Percentiles rank a stretch among this genome's conserved stretches.
Evolutionary conservation across 1,140 invertebrate genomes (phyloP).

Genomic region (Ceratina australensis): DNA sequence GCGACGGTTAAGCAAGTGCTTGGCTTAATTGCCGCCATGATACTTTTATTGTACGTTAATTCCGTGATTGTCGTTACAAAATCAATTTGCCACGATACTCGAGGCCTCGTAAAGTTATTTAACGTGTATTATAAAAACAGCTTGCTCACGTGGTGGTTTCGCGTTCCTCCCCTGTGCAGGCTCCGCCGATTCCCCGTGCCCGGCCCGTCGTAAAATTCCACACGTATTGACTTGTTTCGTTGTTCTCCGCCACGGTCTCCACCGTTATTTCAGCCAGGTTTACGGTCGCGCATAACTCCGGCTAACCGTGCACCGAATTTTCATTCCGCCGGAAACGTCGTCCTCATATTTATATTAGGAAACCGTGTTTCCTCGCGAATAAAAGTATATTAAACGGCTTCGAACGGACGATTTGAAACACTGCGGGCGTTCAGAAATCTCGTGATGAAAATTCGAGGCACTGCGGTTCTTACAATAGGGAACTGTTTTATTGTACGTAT

Average conservation of each 20-base stretch:
- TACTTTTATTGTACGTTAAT: constrained; percentile 69
- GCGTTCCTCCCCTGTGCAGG: constrained; percentile 7
- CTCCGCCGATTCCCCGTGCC: constrained; percentile 1
- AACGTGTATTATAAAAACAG: constrained; percentile 70
- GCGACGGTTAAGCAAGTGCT: constrained; percentile 59
- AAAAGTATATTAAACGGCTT: too few species aligned
- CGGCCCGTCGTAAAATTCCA: constrained; percentile 36
- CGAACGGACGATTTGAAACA: too few species aligned
- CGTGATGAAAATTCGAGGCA: too few species aligned
- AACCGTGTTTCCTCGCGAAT: too few species aligned
- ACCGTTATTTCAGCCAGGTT: not conserved
- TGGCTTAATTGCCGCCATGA: constrained; percentile 64
- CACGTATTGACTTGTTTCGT: constrained; percentile 9
- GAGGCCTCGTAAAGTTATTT: constrained; percentile 66
- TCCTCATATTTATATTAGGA: too few species aligned
- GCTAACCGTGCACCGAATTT: not conserved
- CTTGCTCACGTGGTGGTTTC: constrained; percentile 43
- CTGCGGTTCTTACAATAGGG: too few species aligned
- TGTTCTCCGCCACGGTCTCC: not conserved
- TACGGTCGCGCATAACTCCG: not conserved
- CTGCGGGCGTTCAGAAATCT: too few species aligned
- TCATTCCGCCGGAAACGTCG: not conserved
- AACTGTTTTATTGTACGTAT: too few species aligned
- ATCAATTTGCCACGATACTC: constrained; percentile 68
- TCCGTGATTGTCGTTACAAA: constrained; percentile 68